Conservation (phyloP, 1,140 invertebrate genomes). For the Subanguina moxae region DNA sequence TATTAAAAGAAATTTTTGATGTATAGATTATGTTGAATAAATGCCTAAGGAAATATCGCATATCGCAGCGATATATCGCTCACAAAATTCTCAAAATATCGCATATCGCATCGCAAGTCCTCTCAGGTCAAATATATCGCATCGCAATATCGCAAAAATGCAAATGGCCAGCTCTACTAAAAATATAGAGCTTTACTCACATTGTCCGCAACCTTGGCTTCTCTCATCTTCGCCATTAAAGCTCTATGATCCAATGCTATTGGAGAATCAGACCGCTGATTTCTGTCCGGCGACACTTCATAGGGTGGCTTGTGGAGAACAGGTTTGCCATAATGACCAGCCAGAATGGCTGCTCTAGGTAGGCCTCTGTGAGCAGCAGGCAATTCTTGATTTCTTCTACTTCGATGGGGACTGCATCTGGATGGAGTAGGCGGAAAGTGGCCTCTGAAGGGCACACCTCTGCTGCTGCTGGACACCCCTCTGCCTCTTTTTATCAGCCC, state of each 20-base stretch:
- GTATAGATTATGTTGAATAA: no score
- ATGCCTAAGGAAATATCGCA: no score
- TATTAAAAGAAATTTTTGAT: not conserved
- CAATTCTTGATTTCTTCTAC: not conserved
- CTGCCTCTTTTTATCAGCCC: no score
- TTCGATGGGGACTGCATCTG: not conserved
- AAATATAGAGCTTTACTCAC: not conserved
- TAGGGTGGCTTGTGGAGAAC: not conserved
- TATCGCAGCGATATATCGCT: no score
- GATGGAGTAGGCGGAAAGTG: not conserved
- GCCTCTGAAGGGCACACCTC: not conserved
- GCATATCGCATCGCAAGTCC: no score
- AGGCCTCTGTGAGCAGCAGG: not conserved
- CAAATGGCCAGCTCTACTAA: not conserved
- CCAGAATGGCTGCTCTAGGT: not conserved
- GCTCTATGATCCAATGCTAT: not conserved
- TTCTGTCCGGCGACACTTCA: constrained; percentile 1
- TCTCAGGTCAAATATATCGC: no score
- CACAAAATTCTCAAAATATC: no score
- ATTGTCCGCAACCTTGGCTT: constrained; percentile 6
- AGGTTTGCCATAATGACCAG: not conserved
- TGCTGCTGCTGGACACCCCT: not conserved
- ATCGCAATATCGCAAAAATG: no score
- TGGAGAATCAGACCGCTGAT: not conserved
- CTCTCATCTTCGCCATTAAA: not conserved